phyloP scores from a whole-genome alignment of 2,113 vertebrate genomes.

The Eretmochelys imbricata region DNA sequence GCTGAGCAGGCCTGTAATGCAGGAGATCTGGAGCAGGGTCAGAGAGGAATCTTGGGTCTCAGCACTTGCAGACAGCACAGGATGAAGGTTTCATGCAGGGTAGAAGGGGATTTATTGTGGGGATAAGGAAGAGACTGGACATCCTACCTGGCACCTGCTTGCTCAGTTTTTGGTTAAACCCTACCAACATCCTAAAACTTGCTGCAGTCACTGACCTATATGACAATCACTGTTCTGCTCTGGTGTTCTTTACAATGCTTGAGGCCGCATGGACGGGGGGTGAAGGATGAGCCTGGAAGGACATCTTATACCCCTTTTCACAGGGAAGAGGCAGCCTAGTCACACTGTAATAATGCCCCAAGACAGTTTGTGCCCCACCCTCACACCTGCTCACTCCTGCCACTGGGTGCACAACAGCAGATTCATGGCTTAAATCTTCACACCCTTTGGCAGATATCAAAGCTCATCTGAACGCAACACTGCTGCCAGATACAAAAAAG shows the following conservation, averaged over 20 bases:
- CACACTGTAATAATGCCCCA: not conserved
- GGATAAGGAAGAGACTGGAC: constrained; percentile 44
- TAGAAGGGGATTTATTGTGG: constrained; percentile 36
- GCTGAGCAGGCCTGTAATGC: constrained; percentile 36
- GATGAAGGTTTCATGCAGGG: constrained; percentile 76
- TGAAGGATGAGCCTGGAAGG: not conserved
- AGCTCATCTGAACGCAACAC: constrained; percentile 71
- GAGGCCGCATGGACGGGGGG: constrained; percentile 43
- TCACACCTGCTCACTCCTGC: constrained; percentile 25
- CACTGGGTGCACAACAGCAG: constrained; percentile 9
- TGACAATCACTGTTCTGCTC: constrained; percentile 65
- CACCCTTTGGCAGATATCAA: constrained; percentile 68
- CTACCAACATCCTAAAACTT: constrained; percentile 75
- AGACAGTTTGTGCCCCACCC: constrained; percentile 43
- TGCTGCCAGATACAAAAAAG: constrained; percentile 77
- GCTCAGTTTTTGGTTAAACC: constrained; percentile 69
- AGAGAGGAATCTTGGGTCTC: constrained; percentile 58
- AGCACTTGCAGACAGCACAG: constrained; percentile 67
- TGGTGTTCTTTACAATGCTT: constrained; percentile 53
- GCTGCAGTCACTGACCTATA: constrained; percentile 67
- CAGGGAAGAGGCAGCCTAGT: constrained; percentile 59
- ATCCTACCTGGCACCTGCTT: constrained; percentile 65
- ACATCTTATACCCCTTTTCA: constrained; percentile 42
- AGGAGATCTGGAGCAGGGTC: constrained; percentile 50
- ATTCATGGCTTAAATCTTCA: constrained; percentile 65